These are phyloP conservation scores for Thermophis baileyi DNA, from an alignment of 2,113 vertebrate species.

Conservation along the genomic window DNA sequence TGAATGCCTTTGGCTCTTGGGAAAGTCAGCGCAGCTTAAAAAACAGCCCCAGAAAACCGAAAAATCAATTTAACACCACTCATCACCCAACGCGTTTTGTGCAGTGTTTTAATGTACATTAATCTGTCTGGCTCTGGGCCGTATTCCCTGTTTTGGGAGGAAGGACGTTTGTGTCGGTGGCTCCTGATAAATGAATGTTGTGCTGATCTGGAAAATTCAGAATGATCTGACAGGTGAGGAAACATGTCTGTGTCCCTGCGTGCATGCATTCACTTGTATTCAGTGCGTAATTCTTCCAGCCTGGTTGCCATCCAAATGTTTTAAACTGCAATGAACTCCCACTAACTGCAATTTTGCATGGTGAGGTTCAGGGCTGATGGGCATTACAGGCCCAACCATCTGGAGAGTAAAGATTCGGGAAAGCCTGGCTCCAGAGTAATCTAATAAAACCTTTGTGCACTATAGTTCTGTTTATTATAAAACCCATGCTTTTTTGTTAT, in stretches of 20 bases:
- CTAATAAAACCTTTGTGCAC: not conserved
- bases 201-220: not conserved
- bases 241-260: not conserved
- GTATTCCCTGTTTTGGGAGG: not conserved
- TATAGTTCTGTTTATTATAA: not conserved
- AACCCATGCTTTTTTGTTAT: not conserved
- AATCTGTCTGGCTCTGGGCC: not conserved
- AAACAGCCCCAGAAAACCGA: not conserved
- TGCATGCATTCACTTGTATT: not conserved
- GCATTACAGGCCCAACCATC: not conserved
- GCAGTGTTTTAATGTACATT: not conserved
- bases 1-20: not conserved
- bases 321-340: not conserved
- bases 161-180: not conserved
- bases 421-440: not conserved
- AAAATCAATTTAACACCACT: not conserved
- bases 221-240: conserved; percentile 11
- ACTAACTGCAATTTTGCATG: not conserved
- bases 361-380: not conserved
- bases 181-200: not conserved
- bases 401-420: no score
- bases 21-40: not conserved
- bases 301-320: not conserved
- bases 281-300: not conserved
- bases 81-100: not conserved